Base-by-base conservation (phyloP, 2,113 vertebrate genomes). In the Rhinoderma darwinii region DNA sequence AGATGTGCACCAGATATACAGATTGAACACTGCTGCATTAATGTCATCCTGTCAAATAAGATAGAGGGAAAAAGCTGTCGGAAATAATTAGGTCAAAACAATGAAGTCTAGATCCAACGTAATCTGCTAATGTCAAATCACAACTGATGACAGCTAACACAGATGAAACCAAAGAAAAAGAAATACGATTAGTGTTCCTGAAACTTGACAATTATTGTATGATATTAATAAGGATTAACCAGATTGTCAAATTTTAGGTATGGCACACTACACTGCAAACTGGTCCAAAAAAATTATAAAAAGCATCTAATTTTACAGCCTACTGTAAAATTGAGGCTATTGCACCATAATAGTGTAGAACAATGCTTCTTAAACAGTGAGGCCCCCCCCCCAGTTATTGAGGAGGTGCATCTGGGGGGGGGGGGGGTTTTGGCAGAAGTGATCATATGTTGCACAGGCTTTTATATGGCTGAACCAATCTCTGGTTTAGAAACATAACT, bases 81-180 rank as follows among this genome's bases (percentile, higher is more conserved):
- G n/a, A 43, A 82, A 30, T 27, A 63, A 63, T 82, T 80, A 80
- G 22, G 54, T 27, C 35, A 80, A 63, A n/a, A 63, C 79, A 63
- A 82, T 82, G n/a, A 56, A 81, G n/a, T 41, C 54, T 27, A 27
- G 25, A 41, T 37, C 54, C 37, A 63, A 61, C 54, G 25, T 81
- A 81, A 63, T 61, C 54, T 41, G 32, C 20, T 61, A 61, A 61
- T 35, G 37, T 61, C 54, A 17, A 43, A 54, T 43, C 15, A 4
- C 30, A 27, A 78, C 32, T 70, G 44, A 32, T 32, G 51, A 77
- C n/a, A 77, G 15, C 74, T 32, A 50, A 76, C 0, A 74, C 10
- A n/a, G 51, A 77, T 20, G 32, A 6, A 37, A 35, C 30, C 22
- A 43, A 74, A 41, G 3, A 27, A 39, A 22, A 10, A 41, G 51